phyloP scores from a whole-genome alignment of 2,113 vertebrate genomes.

The Hyperopisus bebe region DNA sequence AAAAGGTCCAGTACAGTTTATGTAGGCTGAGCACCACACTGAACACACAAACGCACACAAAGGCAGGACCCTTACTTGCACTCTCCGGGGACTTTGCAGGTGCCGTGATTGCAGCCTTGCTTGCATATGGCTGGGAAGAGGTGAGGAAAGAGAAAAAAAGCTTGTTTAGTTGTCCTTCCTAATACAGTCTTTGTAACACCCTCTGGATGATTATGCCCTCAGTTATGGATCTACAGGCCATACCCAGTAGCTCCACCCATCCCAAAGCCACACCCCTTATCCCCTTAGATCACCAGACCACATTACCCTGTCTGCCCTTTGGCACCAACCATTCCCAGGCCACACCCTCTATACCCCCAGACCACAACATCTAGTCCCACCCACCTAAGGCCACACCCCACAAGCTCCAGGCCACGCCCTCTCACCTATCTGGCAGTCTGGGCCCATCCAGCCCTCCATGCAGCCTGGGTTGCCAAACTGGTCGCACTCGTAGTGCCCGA shows the following conservation, averaged over 20 bases:
- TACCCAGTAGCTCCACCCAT: neutral
- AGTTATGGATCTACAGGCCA: neutral
- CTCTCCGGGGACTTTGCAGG: slow-evolving; percentile 75
- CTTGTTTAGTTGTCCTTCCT: neutral
- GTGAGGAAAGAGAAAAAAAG: slow-evolving; percentile 15
- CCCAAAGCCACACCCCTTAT: neutral
- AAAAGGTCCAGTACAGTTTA: neutral
- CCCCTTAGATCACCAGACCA: neutral
- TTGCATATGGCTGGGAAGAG: slow-evolving; percentile 80
- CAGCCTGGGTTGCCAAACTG: slow-evolving; percentile 81
- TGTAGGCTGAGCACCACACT: neutral
- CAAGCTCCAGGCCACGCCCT: neutral
- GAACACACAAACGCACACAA: neutral
- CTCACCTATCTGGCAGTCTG: slow-evolving; percentile 79
- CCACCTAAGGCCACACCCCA: neutral
- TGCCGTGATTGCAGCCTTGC: slow-evolving; percentile 87
- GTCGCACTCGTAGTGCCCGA: slow-evolving; percentile 88
- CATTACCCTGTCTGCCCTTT: too few relatives aligned
- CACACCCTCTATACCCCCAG: neutral
- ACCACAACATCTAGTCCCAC: too few relatives aligned
- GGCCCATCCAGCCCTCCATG: slow-evolving; percentile 92
- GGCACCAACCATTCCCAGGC: neutral
- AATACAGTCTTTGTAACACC: neutral
- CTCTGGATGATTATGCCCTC: neutral
- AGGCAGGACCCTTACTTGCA: slow-evolving; percentile 76